Percentiles rank a stretch among this genome's conserved stretches.
phyloP scores from a whole-genome alignment of 2,797 vertebrate species.

The Gambelia wislizenii region DNA sequence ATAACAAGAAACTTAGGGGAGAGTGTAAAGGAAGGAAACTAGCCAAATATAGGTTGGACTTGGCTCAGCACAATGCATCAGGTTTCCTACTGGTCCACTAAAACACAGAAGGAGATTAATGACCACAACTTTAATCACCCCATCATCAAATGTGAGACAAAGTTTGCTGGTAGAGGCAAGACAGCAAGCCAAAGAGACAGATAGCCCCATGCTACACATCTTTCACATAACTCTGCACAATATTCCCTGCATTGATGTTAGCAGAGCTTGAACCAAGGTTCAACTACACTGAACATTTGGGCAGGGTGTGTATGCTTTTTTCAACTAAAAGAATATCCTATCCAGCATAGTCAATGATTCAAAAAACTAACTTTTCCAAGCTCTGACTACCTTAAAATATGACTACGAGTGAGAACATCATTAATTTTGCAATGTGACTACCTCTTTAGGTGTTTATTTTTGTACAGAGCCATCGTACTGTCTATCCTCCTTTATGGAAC shows the following conservation, averaged over 20 bases:
- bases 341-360: no score
- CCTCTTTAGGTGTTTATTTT: no score
- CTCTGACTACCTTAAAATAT: no score
- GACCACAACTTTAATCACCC: background rate
- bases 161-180: background rate
- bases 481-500: no score
- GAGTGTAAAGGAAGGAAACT: background rate
- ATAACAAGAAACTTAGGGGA: background rate
- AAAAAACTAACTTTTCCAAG: no score
- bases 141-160: background rate
- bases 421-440: no score
- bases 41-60: background rate
- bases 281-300: no score
- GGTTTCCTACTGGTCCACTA: background rate
- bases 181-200: background rate
- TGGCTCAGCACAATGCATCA: background rate
- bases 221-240: no score
- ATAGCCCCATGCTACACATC: background rate
- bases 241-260: background rate
- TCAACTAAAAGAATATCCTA: no score
- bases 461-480: no score
- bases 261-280: background rate
- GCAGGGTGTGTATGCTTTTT: no score
- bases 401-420: no score
- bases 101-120: background rate